Conservation (phyloP, 2,888 invertebrate species). For the Cryptocephalus moraei region DNA sequence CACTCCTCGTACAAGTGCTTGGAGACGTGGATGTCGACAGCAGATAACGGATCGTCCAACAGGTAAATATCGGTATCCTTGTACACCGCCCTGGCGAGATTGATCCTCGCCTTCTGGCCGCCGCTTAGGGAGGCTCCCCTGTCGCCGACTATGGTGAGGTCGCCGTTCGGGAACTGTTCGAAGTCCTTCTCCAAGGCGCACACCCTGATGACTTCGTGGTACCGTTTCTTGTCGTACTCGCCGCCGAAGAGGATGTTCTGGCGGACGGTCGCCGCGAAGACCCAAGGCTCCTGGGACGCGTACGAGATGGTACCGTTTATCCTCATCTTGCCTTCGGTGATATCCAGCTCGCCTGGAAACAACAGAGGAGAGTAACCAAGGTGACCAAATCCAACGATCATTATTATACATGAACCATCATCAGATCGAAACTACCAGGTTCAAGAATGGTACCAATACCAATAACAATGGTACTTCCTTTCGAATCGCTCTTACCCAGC, state of each 20-base stretch:
- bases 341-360: slow-evolving; percentile 48
- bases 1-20: slow-evolving; percentile 70
- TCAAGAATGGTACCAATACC: too few species aligned
- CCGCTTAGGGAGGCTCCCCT: slow-evolving; percentile 67
- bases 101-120: slow-evolving; percentile 70
- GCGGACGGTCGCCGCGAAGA: slow-evolving; percentile 61
- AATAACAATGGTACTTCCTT: background rate
- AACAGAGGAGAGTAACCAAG: slow-evolving; percentile 37
- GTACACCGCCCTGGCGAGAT: slow-evolving; percentile 58
- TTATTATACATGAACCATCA: too few species aligned
- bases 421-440: too few species aligned
- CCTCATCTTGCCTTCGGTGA: slow-evolving; percentile 48
- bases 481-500: slow-evolving; percentile 2
- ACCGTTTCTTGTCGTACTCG: slow-evolving; percentile 48
- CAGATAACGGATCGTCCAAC: slow-evolving; percentile 78
- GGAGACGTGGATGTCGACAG: slow-evolving; percentile 74
- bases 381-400: too few species aligned
- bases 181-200: slow-evolving; percentile 66
- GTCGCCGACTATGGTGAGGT: slow-evolving; percentile 71
- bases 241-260: slow-evolving; percentile 79
- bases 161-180: slow-evolving; percentile 57
- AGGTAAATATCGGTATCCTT: slow-evolving; percentile 68
- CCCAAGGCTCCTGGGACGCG: slow-evolving; percentile 79
- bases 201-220: slow-evolving; percentile 47
- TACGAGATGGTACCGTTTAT: slow-evolving; percentile 59